Base-by-base conservation (phyloP, 2,888 invertebrate genomes). In the Limenitis camilla region DNA sequence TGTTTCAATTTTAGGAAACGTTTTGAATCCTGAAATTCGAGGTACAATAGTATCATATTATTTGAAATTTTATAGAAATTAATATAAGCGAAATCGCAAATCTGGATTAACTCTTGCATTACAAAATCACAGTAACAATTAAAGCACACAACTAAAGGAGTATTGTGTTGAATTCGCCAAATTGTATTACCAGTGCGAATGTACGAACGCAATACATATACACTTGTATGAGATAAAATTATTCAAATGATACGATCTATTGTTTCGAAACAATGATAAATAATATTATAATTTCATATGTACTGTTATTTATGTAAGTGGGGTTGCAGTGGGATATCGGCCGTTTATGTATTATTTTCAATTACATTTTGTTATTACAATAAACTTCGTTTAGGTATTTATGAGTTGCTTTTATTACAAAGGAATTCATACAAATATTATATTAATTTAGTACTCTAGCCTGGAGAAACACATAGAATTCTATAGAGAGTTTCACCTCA, bases 191-290 rank as follows among this genome's bases (percentile, higher is more conserved):
- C 51, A 36, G 30, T 44, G 32, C 52, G 58, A 61, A 11, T 33
- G 52, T 62, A 63, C 65, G 58, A 36, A 29, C 62, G 63, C 69
- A 61, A 60, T 72, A 73, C 55, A 48, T 71, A 71, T 78, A 80
- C 76, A 76, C 76, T 77, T 78, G 76, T 76, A 78, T 78, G 77
- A 75, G 81, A 83, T 82, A 82, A 81, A 82, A 82, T 82, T 82
- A 85, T 84, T 84, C 81, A 83, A 84, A 85, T 82, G 79, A 83
- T 83, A 84, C 78, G 78, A 82, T 82, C 82, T 83, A 82, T 84
- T 84, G 84, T 78, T 81, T 78, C 79, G 76, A 72, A 78, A 84
- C 83, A 82, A 81, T 82, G 82, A 82, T 83, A 81, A 79, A 83
- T 79, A 81, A 78, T 78, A 78, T 77, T 80, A 81, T 76, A 78